A percentile compares a stretch with the other conserved stretches of the same genome.
phyloP scores from a whole-genome alignment of 2,113 vertebrate species.

The Tachysurus vachellii region DNA sequence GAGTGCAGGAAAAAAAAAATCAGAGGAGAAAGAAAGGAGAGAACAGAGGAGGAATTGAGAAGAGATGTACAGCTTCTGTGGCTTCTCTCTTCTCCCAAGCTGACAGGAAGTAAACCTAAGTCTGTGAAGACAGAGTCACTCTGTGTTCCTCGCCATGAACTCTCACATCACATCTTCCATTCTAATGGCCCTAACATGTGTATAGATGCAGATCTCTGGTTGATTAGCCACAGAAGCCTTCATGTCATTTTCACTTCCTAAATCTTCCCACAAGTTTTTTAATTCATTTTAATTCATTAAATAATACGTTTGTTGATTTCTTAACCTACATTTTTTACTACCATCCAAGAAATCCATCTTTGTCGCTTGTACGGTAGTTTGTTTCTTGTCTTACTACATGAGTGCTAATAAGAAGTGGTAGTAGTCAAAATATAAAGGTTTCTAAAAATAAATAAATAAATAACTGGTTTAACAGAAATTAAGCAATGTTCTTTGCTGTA shows the following conservation, averaged over 20 bases:
- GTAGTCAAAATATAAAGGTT: background rate
- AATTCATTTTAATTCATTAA: background rate
- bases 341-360: background rate
- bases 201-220: slow-evolving; percentile 43
- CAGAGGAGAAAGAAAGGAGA: slow-evolving; percentile 36
- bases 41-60: slow-evolving; percentile 75
- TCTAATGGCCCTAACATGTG: slow-evolving; percentile 58
- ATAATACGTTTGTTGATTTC: background rate
- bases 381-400: background rate
- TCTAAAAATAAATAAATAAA: background rate
- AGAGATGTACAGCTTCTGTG: slow-evolving; percentile 69
- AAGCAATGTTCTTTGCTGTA: background rate
- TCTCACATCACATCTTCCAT: slow-evolving; percentile 67
- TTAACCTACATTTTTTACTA: background rate
- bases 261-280: background rate
- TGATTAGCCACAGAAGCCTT: slow-evolving; percentile 28
- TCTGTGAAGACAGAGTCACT: slow-evolving; percentile 66
- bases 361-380: background rate
- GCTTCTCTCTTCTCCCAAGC: slow-evolving; percentile 62
- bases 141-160: slow-evolving; percentile 69
- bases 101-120: slow-evolving; percentile 72
- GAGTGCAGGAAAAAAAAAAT: background rate
- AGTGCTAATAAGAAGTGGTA: background rate
- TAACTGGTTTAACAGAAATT: background rate
- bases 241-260: background rate